Evolutionary conservation across 2,113 vertebrate species (phyloP).

Genomic region (Rhineura floridana): DNA sequence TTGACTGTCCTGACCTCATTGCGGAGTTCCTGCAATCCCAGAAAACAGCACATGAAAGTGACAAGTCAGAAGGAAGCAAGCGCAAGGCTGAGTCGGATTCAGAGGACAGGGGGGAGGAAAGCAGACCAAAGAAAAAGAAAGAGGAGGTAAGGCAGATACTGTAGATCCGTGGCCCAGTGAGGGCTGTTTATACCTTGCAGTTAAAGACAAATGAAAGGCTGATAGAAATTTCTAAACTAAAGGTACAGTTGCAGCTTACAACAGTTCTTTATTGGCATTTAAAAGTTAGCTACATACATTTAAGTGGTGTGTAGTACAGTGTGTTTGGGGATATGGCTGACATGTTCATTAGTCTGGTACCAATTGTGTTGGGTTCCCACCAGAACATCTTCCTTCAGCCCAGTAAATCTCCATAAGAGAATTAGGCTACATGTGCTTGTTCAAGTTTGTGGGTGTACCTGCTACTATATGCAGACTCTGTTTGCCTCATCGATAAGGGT

Average conservation of each 20-base stretch:
- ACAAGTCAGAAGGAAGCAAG: constrained; percentile 85
- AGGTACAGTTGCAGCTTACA: not conserved
- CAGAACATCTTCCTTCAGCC: not conserved
- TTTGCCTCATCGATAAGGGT: not conserved
- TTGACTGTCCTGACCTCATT: constrained; percentile 96
- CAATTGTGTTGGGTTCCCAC: not conserved
- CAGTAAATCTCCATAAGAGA: not conserved
- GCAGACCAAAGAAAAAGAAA: constrained; percentile 95
- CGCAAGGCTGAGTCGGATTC: constrained; percentile 88
- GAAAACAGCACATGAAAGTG: constrained; percentile 86
- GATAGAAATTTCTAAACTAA: not conserved
- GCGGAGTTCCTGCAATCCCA: constrained; percentile 95
- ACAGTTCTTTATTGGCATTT: not conserved
- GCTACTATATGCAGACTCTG: not conserved
- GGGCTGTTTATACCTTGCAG: not conserved
- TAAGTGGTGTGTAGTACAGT: not conserved
- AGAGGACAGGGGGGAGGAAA: constrained; percentile 88
- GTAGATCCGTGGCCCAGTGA: too few relatives aligned
- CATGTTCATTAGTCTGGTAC: not conserved
- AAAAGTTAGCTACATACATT: not conserved
- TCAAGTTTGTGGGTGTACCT: not conserved
- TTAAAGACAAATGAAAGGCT: not conserved
- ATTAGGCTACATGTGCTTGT: not conserved
- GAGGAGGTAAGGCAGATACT: constrained; percentile 83
- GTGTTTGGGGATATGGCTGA: not conserved